Conservation (phyloP, 2,888 invertebrate genomes). For the Papilio gigon region DNA sequence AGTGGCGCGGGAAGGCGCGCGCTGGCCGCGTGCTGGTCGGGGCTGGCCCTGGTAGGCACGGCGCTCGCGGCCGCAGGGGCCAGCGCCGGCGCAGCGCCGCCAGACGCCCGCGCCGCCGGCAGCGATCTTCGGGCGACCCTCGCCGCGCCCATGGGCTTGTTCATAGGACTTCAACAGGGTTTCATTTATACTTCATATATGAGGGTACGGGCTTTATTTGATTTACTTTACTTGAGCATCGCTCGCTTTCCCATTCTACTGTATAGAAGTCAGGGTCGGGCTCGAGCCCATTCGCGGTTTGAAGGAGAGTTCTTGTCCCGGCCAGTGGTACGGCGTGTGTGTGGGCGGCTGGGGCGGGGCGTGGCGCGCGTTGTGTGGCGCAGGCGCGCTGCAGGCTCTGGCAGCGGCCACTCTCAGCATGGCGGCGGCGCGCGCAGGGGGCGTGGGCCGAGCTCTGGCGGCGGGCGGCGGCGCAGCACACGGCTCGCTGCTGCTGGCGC, state of each 20-base stretch:
- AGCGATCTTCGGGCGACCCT: slow-evolving; percentile 66
- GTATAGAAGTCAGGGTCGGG: too few relatives aligned
- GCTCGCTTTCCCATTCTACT: neutral
- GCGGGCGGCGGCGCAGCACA: slow-evolving; percentile 92
- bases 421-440: slow-evolving; percentile 88
- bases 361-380: slow-evolving; percentile 87
- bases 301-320: slow-evolving; percentile 37
- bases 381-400: slow-evolving; percentile 88
- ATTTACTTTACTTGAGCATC: neutral
- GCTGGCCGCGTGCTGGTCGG: slow-evolving; percentile 69
- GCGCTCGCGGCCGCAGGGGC: slow-evolving; percentile 68
- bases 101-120: slow-evolving; percentile 60
- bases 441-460: slow-evolving; percentile 87
- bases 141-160: slow-evolving; percentile 87
- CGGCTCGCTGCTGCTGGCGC: slow-evolving; percentile 88
- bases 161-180: slow-evolving; percentile 92
- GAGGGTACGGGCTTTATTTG: slow-evolving; percentile 78
- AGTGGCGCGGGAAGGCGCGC: slow-evolving; percentile 65
- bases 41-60: slow-evolving; percentile 60
- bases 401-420: slow-evolving; percentile 91
- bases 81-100: slow-evolving; percentile 67
- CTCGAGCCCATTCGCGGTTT: too few relatives aligned
- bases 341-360: slow-evolving; percentile 89
- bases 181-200: slow-evolving; percentile 92
- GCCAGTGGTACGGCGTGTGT: slow-evolving; percentile 91